These are phyloP conservation scores for Cyclophora albipunctata DNA, from an alignment of 2,888 invertebrate genomes.

Conservation along the genomic window DNA sequence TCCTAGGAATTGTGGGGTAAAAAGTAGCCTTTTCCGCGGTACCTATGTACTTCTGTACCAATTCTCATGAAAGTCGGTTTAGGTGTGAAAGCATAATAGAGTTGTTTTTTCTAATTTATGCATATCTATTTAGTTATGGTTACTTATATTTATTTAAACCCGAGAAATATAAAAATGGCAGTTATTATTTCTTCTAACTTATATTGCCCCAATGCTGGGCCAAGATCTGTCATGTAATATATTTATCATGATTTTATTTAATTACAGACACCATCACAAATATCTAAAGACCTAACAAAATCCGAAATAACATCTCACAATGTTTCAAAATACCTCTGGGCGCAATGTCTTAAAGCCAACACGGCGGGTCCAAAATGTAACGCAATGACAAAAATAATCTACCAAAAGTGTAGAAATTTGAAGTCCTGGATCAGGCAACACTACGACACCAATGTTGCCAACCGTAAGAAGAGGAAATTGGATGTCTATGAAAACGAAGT, in stretches of 20 bases:
- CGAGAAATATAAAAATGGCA: too few relatives aligned
- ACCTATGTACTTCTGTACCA: not conserved
- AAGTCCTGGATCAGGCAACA: conserved; percentile 54
- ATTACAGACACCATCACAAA: conserved; percentile 48
- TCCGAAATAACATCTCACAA: conserved; percentile 35
- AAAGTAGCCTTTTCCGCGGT: not conserved
- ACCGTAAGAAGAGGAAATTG: conserved; percentile 24
- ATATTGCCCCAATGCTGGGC: not conserved
- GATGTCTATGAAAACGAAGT: conserved; percentile 22
- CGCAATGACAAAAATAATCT: conserved; percentile 49
- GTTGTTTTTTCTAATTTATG: too few relatives aligned
- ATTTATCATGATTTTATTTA: not conserved
- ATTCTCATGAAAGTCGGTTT: not conserved
- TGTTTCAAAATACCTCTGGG: conserved; percentile 49
- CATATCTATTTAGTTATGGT: too few relatives aligned
- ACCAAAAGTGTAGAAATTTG: conserved; percentile 42
- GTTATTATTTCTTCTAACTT: not conserved
- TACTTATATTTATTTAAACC: too few relatives aligned
- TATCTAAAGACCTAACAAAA: conserved; percentile 33
- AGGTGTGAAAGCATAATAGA: not conserved
- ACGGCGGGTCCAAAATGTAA: conserved; percentile 55
- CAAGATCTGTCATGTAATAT: not conserved
- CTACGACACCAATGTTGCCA: conserved; percentile 37
- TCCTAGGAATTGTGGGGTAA: too few relatives aligned
- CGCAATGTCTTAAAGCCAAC: conserved; percentile 51